A percentile compares a stretch with the other conserved stretches of the same genome.
These are phyloP conservation scores for Chaenocephalus aceratus DNA, from an alignment of 2,113 vertebrate genomes.

Conservation along the genomic window DNA sequence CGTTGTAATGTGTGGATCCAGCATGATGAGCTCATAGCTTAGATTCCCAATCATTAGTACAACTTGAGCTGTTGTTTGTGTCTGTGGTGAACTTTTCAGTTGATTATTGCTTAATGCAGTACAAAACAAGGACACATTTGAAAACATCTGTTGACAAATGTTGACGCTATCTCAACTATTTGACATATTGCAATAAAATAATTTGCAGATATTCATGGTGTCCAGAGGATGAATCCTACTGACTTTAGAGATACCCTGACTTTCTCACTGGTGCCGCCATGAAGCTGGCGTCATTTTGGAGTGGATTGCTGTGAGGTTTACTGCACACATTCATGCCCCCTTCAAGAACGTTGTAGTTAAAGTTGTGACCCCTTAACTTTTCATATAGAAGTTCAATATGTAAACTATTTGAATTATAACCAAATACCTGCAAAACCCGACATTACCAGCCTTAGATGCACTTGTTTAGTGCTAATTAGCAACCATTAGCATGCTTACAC, in stretches of 20 bases:
- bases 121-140: too few species aligned
- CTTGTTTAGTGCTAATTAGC: too few species aligned
- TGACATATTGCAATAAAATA: neutral
- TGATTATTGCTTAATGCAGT: neutral
- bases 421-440: neutral
- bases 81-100: neutral
- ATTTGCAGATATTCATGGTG: neutral
- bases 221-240: neutral
- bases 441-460: neutral
- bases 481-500: neutral
- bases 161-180: neutral
- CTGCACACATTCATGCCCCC: neutral
- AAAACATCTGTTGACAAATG: too few species aligned
- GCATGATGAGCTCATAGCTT: conserved; percentile 27
- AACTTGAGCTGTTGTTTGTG: neutral
- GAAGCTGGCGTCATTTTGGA: neutral
- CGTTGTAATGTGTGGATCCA: conserved; percentile 11
- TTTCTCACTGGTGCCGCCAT: neutral
- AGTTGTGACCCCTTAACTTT: neutral
- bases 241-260: neutral
- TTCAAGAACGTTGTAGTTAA: neutral
- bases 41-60: neutral
- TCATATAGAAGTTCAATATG: neutral
- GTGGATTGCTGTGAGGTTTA: neutral
- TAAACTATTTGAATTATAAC: neutral